Base-by-base conservation (phyloP, 2,113 vertebrate genomes). In the Amazona guildingii region DNA sequence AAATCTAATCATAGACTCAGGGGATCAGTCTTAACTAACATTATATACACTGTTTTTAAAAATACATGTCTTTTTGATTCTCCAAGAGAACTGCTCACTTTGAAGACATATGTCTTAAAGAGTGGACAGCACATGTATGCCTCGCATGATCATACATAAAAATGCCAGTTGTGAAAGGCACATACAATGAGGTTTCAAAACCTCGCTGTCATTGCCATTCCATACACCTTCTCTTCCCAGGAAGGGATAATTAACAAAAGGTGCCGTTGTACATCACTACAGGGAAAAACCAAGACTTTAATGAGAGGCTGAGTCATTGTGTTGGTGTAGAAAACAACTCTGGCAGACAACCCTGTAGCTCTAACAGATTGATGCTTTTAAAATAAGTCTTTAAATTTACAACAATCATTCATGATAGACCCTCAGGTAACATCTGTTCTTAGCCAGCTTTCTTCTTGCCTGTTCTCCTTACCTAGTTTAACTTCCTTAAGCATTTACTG, bases 81-180 rank as follows among this genome's bases (percentile, higher is more conserved):
- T 17, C 31, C 1, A 0, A n/a, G 39, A 69, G 16, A 72, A 66
- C n/a, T 7, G 19, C 5, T 73, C 17, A 25, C 73, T 66, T 44
- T 24, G 13, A 80, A 68, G 39, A 66, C 69, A 52, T 9, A 6
- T 24, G 25, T 44, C 35, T 49, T 54, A 13, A 63, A 87, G 37
- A 2, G 5, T 17, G 39, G 33, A 8, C 15, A 64, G 52, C 39
- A 48, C 3, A 0, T 5, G 6, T 16, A n/a, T 13, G n/a, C 37
- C 39, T 16, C 16, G 28, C 39, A 17, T 6, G 9, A 92, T 51
- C 11, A 17, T 0, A 37, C 3, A 1, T 4, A 33, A 18, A 15
- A 43, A 1, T 4, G 2, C 7, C 39, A 68, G 55, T 2, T n/a
- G 19, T 19, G 73, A 86, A 51, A 83, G 39, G 8, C 5, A 78